phyloP scores from a whole-genome alignment of 2,113 vertebrate species.

The Tiliqua scincoides region DNA sequence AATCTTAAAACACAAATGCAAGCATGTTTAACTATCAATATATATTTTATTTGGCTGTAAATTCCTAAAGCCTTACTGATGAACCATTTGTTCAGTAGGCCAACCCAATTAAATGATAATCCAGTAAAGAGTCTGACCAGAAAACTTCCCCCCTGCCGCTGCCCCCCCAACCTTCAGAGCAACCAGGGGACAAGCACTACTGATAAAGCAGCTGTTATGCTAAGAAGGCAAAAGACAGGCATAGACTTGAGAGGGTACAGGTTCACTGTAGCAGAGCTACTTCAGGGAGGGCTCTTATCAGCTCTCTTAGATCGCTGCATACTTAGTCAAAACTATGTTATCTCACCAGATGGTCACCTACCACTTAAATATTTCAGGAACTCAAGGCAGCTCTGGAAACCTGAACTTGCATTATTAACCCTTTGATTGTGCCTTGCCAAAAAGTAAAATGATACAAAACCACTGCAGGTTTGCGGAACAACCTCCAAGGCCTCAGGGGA shows the following conservation, averaged over 20 bases:
- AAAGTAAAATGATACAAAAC: neutral
- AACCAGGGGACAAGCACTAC: slow-evolving; percentile 27
- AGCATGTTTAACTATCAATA: neutral
- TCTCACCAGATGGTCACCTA: slow-evolving; percentile 8
- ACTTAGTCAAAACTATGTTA: slow-evolving; percentile 17
- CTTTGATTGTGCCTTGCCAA: neutral
- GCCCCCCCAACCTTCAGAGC: neutral
- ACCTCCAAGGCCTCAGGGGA: neutral
- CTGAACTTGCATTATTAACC: neutral
- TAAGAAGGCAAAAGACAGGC: slow-evolving; percentile 20
- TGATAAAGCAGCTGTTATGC: slow-evolving; percentile 20
- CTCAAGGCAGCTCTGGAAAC: neutral
- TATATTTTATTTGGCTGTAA: slow-evolving; percentile 7
- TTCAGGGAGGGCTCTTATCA: slow-evolving; percentile 14
- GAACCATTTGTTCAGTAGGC: neutral
- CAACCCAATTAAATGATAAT: neutral
- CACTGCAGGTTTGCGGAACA: neutral
- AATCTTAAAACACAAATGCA: neutral
- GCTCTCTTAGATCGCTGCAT: neutral
- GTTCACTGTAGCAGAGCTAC: neutral
- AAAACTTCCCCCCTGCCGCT: neutral
- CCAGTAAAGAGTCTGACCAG: neutral
- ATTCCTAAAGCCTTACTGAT: neutral
- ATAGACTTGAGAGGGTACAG: slow-evolving; percentile 3
- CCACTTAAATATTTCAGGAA: neutral